Evolutionary conservation across 2,113 vertebrate genomes (phyloP), one percentile per base, ranked within the genome.

Genomic region (Lophotis ruficrista): DNA sequence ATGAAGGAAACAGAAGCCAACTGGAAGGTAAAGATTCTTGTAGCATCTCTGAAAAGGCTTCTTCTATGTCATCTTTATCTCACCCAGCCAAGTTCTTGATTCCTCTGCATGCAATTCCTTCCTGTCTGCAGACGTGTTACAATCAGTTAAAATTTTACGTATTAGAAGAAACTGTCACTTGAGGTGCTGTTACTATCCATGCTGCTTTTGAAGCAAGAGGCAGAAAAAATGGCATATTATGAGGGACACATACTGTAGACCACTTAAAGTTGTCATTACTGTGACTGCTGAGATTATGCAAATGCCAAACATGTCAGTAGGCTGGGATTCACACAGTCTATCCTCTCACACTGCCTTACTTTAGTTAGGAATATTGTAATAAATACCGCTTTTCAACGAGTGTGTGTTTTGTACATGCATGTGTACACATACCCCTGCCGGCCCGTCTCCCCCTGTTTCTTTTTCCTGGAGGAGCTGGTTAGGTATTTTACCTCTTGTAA

Each of bases 1-100:
- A 99, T 99, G 99, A 97, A 98, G 95, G 93, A 92, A 53, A 98
- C 98, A 0, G 99, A 99, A 96, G 91, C 93, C 80, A 98, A 99
- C 94, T 99, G 99, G 99, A 98, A 98, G 99, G 99, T 99, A 96
- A 48, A 38, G 24, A 6, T 78, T 86, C 30, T 73, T 43, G 14
- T 51, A 45, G 2, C 2, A 14, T 84, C 13, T 57, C 50, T 62
- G 30, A 33, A 53, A 35, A 66, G 47, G 2, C 24, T 70, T 6
- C n/a, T 87, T 50, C 25, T 66, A 51, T n/a, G 17, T 60, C 10
- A 1, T 69, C 14, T 68, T 78, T 60, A 31, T 58, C 30, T 84
- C 22, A 17, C 89, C 14, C 12, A 47, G 61, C 14, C 21, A 53
- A 83, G 37, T 77, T 78, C 45, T 60, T 37, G 48, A 41, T 30